Conservation (phyloP, 1,140 invertebrate species). For the Calephelis nemesis region DNA sequence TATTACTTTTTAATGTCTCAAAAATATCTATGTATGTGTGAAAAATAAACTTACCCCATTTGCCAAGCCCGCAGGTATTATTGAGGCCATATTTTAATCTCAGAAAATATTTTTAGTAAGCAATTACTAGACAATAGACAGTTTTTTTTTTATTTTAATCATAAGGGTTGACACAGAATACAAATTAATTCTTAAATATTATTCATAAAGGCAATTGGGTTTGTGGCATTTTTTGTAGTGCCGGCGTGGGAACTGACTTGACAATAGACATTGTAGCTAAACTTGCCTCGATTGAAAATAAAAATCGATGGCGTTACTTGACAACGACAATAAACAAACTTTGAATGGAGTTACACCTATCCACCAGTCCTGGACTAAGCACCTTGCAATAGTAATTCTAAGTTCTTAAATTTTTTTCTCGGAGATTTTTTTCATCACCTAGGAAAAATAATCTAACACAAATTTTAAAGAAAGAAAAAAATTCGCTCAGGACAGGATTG, state of each 20-base stretch:
- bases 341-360: neutral
- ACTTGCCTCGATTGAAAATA: slow-evolving; percentile 24
- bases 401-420: too few relatives aligned
- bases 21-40: neutral
- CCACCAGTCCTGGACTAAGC: neutral
- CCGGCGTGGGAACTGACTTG: slow-evolving; percentile 27
- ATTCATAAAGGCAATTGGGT: slow-evolving; percentile 2
- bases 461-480: too few relatives aligned
- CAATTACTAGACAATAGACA: neutral
- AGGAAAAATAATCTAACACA: too few relatives aligned
- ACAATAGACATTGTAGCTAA: slow-evolving; percentile 27
- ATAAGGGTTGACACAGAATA: neutral
- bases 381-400: too few relatives aligned
- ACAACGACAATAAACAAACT: slow-evolving; percentile 47
- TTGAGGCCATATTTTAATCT: slow-evolving; percentile 49
- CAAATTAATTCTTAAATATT: slow-evolving; percentile 1
- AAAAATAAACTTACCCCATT: slow-evolving; percentile 51
- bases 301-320: slow-evolving; percentile 60
- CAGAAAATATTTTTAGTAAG: neutral
- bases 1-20: too few relatives aligned
- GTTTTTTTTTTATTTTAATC: neutral
- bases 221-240: slow-evolving; percentile 7
- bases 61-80: slow-evolving; percentile 52
- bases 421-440: too few relatives aligned
- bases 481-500: too few relatives aligned